Evolutionary conservation across 2,113 vertebrate genomes (phyloP).

Genomic region (Siphamia tubifer): DNA sequence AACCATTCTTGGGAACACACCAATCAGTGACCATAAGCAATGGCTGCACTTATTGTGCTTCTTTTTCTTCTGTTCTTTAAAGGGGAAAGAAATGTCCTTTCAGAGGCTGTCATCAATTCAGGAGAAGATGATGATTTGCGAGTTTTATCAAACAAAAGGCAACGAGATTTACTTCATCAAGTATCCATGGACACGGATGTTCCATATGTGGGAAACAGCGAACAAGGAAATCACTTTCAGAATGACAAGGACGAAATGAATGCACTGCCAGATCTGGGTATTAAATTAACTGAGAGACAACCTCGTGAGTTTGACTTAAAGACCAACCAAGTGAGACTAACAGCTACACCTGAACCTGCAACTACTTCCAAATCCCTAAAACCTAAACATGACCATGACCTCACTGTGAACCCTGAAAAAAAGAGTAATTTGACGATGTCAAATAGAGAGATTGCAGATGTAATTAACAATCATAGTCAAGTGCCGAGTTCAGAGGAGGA

Average conservation of each 20-base stretch:
- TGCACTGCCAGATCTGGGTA: not conserved
- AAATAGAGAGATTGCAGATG: conserved; percentile 33
- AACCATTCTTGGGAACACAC: conserved; percentile 4
- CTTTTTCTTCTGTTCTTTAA: conserved; percentile 53
- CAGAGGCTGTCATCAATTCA: conserved; percentile 5
- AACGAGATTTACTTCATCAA: conserved; percentile 21
- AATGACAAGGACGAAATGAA: not conserved
- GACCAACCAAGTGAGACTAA: not conserved
- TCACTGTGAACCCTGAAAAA: not conserved
- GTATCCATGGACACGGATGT: not conserved
- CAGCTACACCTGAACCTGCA: not conserved
- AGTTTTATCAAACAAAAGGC: not conserved
- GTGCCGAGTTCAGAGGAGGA: conserved; percentile 25
- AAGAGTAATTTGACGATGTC: conserved; percentile 32
- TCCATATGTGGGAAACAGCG: not conserved
- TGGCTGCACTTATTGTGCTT: conserved; percentile 45
- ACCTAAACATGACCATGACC: conserved; percentile 30
- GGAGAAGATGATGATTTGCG: conserved; percentile 17
- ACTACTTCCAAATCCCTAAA: conserved; percentile 7
- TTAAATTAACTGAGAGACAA: conserved; percentile 1
- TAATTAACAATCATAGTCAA: conserved; percentile 22
- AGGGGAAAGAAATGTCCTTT: conserved; percentile 21
- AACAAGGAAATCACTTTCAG: not conserved
- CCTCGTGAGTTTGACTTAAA: conserved; percentile 11
- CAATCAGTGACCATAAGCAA: conserved; percentile 1